These are phyloP conservation scores for Pyrgus malvae DNA, from an alignment of 2,888 invertebrate genomes.

Conservation along the genomic window DNA sequence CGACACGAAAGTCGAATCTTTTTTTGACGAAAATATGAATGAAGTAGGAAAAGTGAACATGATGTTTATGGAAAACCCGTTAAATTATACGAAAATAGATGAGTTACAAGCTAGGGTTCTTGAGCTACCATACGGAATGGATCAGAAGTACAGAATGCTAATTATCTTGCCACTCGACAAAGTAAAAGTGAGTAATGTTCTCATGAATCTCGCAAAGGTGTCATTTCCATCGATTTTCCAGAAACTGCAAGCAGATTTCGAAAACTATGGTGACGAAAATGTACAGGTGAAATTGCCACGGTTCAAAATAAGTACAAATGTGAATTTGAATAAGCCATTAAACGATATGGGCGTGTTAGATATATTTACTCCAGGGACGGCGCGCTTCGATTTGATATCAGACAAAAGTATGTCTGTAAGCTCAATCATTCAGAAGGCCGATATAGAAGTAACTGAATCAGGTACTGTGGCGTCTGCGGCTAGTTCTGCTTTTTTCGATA, in stretches of 20 bases:
- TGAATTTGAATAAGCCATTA: conserved; percentile 81
- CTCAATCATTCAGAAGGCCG: conserved; percentile 86
- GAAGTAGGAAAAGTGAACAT: conserved; percentile 84
- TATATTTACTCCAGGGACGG: conserved; percentile 80
- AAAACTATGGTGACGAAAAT: conserved; percentile 79
- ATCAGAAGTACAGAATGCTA: conserved; percentile 82
- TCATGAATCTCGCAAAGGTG: conserved; percentile 69
- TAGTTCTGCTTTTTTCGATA: conserved; percentile 76
- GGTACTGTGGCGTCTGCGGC: conserved; percentile 87
- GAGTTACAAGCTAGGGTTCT: conserved; percentile 82
- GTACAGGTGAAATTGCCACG: conserved; percentile 84
- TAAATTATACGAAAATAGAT: conserved; percentile 80
- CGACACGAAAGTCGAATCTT: conserved; percentile 78
- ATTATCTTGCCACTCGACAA: conserved; percentile 83
- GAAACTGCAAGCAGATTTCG: conserved; percentile 67
- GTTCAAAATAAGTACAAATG: conserved; percentile 83
- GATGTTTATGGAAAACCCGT: conserved; percentile 86
- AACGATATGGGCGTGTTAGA: conserved; percentile 85
- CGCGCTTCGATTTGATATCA: conserved; percentile 81
- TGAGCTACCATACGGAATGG: conserved; percentile 86
- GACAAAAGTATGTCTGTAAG: conserved; percentile 81
- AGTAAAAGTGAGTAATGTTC: conserved; percentile 70
- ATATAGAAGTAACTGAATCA: conserved; percentile 88
- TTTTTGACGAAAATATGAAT: conserved; percentile 81
- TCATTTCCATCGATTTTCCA: conserved; percentile 77